phyloP scores from a whole-genome alignment of 2,888 invertebrate species.

The Athalia rosae region DNA sequence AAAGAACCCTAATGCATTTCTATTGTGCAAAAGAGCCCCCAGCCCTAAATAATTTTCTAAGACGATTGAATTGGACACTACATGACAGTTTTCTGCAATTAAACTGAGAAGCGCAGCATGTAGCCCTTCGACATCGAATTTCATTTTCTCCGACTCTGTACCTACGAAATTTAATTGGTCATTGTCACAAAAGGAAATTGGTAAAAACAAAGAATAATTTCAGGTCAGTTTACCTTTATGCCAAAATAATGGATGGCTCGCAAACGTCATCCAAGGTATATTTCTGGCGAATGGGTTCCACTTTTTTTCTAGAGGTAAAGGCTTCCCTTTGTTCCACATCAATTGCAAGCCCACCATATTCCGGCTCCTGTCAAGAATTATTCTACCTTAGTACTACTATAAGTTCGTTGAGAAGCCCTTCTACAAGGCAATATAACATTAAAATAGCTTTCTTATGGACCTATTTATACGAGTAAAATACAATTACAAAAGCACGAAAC shows the following conservation, averaged over 20 bases:
- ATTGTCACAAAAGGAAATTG: constrained; percentile 29
- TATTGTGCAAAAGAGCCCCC: constrained; percentile 87
- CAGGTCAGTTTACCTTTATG: constrained; percentile 78
- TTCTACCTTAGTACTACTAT: background rate
- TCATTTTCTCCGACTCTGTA: constrained; percentile 62
- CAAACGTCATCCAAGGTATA: constrained; percentile 86
- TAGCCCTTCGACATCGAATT: constrained; percentile 65
- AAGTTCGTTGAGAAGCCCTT: background rate
- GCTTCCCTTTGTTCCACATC: constrained; percentile 86
- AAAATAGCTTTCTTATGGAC: no score
- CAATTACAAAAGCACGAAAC: no score
- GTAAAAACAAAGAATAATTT: constrained; percentile 14
- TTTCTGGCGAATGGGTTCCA: constrained; percentile 91
- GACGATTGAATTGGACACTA: constrained; percentile 82
- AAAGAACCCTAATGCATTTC: constrained; percentile 89
- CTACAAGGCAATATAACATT: background rate
- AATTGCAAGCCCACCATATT: constrained; percentile 84
- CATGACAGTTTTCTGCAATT: constrained; percentile 74
- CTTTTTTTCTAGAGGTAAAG: constrained; percentile 80
- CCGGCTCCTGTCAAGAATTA: constrained; percentile 77
- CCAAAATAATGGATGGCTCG: constrained; percentile 87
- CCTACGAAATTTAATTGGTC: constrained; percentile 52
- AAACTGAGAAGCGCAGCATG: constrained; percentile 60
- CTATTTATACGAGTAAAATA: no score
- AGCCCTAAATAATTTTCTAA: constrained; percentile 89